Base-by-base conservation (phyloP, 2,797 vertebrate genomes). In the Anguilla obscura region DNA sequence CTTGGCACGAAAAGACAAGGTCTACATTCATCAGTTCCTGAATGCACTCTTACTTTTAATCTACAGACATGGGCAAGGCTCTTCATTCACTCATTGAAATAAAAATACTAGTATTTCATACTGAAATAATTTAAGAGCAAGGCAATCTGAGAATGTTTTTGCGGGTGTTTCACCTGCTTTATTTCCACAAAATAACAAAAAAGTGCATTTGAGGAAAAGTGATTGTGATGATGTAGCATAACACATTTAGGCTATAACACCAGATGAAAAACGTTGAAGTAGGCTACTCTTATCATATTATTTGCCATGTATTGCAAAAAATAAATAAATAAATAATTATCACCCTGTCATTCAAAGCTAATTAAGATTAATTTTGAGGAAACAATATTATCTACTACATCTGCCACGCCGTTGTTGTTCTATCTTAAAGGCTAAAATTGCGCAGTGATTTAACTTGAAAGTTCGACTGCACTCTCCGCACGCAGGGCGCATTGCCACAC, bases 401-500 rank as follows among this genome's bases (percentile, higher is more conserved):
- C 63, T 69, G 36, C 27, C 60, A 21, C 21, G 16, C 60, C 24
- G 18, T 60, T 36, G 16, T 21, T 60, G 7, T 52, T 71, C 66
- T 83, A 24, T 12, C 36, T 10, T 33, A 6, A 52, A 84, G 50
- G 56, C 80, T 87, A 56, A 16, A 58, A 3, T 12, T 14, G 85
- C 36, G 30, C 54, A 21, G 86, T 27, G 54, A 30, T 30, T 63
- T 12, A 9, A 45, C 27, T 83, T 18, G 48, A 66, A 21, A 40
- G 21, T 18, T 3, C 3, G 27, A n/a, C 48, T 24, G 30, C 74
- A 6, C 14, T 6, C 8, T 54, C 48, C n/a, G 7, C 8, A 52
- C 12, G 79, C 50, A 89, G 40, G 45, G 79, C 1, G 45, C 50
- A 33, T 45, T 6, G 36, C 74, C 87, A 76, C 79, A 86, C 84